Evolutionary conservation across 2,113 vertebrate genomes (phyloP), one percentile per base, ranked within the genome.

Genomic region (Herpetotheres cachinnans): DNA sequence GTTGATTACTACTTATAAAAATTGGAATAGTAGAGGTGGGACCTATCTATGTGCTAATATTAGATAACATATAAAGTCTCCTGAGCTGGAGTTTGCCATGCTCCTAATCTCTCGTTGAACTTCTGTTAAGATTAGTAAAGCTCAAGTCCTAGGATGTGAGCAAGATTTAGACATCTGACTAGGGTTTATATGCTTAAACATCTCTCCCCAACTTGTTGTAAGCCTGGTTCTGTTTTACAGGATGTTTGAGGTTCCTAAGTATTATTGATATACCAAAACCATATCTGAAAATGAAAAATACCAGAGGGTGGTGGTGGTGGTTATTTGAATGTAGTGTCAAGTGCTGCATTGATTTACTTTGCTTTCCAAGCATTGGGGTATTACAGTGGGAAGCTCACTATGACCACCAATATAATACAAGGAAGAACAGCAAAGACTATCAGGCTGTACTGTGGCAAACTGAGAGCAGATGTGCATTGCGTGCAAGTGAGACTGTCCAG

Each of bases 361-460:
- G 10, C 10, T 40, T 72, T 30, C 24, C 16, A 8, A 77, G 40
- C 10, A 5, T 5, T 13, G 38, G 3, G 29, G 3, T 16, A 25
- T 49, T 11, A 1, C 13, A 7, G 20, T 42, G 47, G 34, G 50
- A 89, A 71, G 50, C 36, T 90, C 34, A 1, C 55, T 66, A 26
- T 8, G 4, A 13, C 5, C 61, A 38, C 13, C 30, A 19, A 3
- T 3, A 0, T 0, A 16, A 9, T 3, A 36, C 24, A 20, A 6
- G 22, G 3, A 25, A 22, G 40, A 38, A 3, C 61, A 79, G 49
- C n/a, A 11, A 14, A 72, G n/a, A 0, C 65, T 46, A 15, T 32
- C 13, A 25, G 61, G 32, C 32, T 13, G 20, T 30, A 2, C 5
- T 32, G 40, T 62, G 46, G 49, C 54, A 38, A 65, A 16, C 34